These are phyloP conservation scores for Trachythela sp. DNA, from an alignment of 64 coral and sea anemone genomes.

Conservation along the genomic window DNA sequence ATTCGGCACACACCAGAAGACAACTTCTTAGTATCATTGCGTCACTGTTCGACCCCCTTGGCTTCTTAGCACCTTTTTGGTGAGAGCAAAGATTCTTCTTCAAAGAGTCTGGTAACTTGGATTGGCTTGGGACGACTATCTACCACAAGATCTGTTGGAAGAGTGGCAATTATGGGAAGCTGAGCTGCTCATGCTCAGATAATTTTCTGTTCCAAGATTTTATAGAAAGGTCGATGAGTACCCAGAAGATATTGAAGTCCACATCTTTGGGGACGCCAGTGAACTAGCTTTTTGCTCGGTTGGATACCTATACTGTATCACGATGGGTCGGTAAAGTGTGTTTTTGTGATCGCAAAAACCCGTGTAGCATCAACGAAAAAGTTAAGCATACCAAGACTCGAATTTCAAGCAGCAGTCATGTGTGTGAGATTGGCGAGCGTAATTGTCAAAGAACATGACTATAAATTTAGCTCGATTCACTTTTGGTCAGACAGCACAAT, in stretches of 20 bases:
- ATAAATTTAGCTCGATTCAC: background rate
- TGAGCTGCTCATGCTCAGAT: background rate
- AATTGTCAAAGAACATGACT: background rate
- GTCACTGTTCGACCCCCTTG: slow-evolving; percentile 54
- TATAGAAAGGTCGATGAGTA: background rate
- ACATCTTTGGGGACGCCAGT: too few species aligned
- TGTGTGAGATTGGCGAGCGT: background rate
- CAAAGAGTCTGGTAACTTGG: slow-evolving; percentile 33
- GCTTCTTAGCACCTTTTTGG: slow-evolving; percentile 47
- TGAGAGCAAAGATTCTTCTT: slow-evolving; percentile 45
- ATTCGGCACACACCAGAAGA: background rate
- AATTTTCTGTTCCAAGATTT: background rate
- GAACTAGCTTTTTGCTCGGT: too few species aligned
- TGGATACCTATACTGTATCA: too few species aligned
- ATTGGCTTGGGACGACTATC: slow-evolving; percentile 38
- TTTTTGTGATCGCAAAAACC: too few species aligned
- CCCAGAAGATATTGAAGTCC: too few species aligned
- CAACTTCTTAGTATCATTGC: background rate
- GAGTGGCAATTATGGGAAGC: slow-evolving; percentile 39
- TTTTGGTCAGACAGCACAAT: background rate
- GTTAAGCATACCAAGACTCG: background rate
- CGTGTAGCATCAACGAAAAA: background rate
- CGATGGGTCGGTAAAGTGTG: too few species aligned
- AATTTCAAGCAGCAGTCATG: background rate
- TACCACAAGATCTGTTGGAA: background rate